These are phyloP conservation scores for Nomia melanderi DNA, from an alignment of 1,140 invertebrate species.

Conservation along the genomic window DNA sequence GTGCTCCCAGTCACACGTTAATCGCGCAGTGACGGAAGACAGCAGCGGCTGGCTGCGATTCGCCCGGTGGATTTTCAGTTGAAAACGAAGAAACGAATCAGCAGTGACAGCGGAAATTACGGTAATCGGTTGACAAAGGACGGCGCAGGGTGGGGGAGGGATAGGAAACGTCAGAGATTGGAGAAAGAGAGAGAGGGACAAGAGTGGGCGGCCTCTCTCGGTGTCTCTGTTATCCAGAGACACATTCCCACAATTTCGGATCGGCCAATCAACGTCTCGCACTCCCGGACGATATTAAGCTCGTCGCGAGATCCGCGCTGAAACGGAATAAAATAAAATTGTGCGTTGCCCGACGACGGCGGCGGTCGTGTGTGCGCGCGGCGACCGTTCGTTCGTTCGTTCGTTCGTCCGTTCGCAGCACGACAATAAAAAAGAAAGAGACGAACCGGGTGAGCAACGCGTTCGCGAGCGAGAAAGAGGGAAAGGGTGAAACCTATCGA, in stretches of 20 bases:
- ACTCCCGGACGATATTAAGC: slow-evolving; percentile 60
- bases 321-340: slow-evolving; percentile 71
- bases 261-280: slow-evolving; percentile 64
- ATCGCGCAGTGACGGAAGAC: too few relatives aligned
- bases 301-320: slow-evolving; percentile 58
- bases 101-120: slow-evolving; percentile 53
- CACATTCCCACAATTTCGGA: slow-evolving; percentile 68
- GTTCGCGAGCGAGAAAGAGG: slow-evolving; percentile 46
- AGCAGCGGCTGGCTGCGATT: too few relatives aligned
- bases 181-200: slow-evolving; percentile 17
- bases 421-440: slow-evolving; percentile 22
- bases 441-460: not conserved
- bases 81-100: slow-evolving; percentile 50
- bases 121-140: slow-evolving; percentile 40
- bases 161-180: not conserved
- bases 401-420: slow-evolving; percentile 4
- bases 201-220: slow-evolving; percentile 52
- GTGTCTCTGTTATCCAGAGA: slow-evolving; percentile 58
- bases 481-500: slow-evolving; percentile 5
- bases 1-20: too few relatives aligned
- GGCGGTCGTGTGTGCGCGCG: slow-evolving; percentile 16
- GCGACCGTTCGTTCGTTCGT: too few relatives aligned
- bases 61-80: slow-evolving; percentile 15
- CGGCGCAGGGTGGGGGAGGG: not conserved
- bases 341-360: slow-evolving; percentile 55